These are phyloP conservation scores for Melinaea marsaeus DNA, from an alignment of 2,888 invertebrate genomes.

Conservation along the genomic window DNA sequence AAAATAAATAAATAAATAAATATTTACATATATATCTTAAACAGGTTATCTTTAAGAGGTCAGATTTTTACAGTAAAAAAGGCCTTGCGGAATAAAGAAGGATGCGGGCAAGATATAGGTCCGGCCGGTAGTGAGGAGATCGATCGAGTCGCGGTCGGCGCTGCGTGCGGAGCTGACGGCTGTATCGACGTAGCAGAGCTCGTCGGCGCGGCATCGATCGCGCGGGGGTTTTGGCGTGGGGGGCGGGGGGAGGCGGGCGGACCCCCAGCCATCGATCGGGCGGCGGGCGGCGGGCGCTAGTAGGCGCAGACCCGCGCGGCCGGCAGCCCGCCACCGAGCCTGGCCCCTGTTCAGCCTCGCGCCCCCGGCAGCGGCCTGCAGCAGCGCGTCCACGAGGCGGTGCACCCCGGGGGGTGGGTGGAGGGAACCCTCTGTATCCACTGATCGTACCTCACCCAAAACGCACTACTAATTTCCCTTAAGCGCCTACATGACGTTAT, in stretches of 20 bases:
- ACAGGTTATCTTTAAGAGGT: too few relatives aligned
- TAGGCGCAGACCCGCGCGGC: constrained; percentile 39
- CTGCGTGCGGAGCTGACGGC: constrained; percentile 25
- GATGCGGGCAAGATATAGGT: constrained; percentile 26
- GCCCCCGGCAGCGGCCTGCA: constrained; percentile 50
- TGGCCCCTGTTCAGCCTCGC: constrained; percentile 45
- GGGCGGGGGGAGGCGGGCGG: constrained; percentile 44
- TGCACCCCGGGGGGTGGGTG: constrained; percentile 21
- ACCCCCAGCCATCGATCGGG: constrained; percentile 56
- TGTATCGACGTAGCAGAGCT: constrained; percentile 15
- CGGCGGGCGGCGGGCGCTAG: constrained; percentile 59
- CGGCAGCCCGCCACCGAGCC: constrained; percentile 33
- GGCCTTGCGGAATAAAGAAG: background rate
- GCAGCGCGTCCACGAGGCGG: constrained; percentile 18
- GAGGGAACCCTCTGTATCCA: constrained; percentile 13
- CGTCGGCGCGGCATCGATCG: constrained; percentile 12
- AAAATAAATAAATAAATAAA: too few relatives aligned
- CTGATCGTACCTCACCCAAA: constrained; percentile 17
- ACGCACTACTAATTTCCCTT: constrained; percentile 17
- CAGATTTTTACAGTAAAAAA: too few relatives aligned
- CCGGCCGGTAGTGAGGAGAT: background rate
- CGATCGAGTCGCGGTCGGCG: constrained; percentile 17
- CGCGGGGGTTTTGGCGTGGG: constrained; percentile 36
- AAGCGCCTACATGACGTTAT: constrained; percentile 4
- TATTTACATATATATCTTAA: too few relatives aligned